Conservation (phyloP, 2,888 invertebrate species). For the Calliphora vomitoria region DNA sequence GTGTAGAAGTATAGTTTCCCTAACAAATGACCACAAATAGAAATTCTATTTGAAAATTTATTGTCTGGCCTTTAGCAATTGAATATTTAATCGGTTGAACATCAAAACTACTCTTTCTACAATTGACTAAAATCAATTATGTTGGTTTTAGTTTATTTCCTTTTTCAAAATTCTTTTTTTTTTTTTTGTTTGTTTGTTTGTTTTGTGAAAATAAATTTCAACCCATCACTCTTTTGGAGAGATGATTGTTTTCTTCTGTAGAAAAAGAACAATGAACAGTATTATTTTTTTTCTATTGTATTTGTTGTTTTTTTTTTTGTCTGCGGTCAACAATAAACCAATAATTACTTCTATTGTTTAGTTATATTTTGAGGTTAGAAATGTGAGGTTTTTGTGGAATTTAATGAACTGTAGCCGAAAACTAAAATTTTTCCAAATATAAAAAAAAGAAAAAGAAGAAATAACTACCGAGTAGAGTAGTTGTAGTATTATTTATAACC, state of each 20-base stretch:
- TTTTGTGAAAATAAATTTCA: conserved; percentile 18
- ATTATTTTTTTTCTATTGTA: background rate
- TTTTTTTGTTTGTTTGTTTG: background rate
- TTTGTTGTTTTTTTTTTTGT: conserved; percentile 7
- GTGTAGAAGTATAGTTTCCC: background rate
- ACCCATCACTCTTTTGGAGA: conserved; percentile 18
- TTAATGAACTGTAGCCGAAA: conserved; percentile 61
- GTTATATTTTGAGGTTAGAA: conserved; percentile 51
- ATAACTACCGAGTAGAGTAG: background rate
- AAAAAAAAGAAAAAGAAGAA: background rate
- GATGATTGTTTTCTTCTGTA: conserved; percentile 1
- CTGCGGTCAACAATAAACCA: conserved; percentile 51
- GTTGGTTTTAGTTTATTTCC: background rate
- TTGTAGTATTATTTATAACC: conserved; percentile 12
- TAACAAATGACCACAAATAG: background rate
- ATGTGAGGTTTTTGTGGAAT: conserved; percentile 48
- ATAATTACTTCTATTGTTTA: conserved; percentile 61
- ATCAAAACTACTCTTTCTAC: background rate
- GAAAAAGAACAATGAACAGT: conserved; percentile 10
- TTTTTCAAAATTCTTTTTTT: background rate
- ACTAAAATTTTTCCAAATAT: background rate
- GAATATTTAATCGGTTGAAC: background rate
- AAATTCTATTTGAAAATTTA: background rate
- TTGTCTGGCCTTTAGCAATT: background rate
- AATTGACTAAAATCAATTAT: conserved; percentile 34